A percentile compares a stretch with the other conserved stretches of the same genome.
Evolutionary conservation across 2,113 vertebrate genomes (phyloP).

Genomic region (Balaeniceps rex): DNA sequence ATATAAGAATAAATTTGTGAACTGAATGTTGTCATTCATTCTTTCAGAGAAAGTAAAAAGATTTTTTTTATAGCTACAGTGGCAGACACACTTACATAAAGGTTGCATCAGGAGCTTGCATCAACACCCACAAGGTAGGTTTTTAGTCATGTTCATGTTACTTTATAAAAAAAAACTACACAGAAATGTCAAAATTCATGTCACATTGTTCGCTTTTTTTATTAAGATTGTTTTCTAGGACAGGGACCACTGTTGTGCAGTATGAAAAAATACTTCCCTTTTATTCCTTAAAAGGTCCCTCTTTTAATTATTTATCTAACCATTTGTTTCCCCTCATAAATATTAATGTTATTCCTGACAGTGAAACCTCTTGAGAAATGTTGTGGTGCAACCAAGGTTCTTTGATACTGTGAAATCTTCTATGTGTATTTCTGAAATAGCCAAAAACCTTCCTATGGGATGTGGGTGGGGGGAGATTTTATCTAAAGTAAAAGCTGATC

Average conservation of each 20-base stretch:
- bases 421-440: background rate
- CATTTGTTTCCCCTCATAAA: background rate
- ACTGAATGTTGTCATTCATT: background rate
- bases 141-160: background rate
- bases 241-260: background rate
- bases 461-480: background rate
- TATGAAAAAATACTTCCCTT: background rate
- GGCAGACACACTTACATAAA: background rate
- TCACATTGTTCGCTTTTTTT: background rate
- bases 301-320: background rate
- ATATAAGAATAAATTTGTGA: background rate
- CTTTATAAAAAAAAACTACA: background rate
- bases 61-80: background rate
- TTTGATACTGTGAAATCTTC: background rate
- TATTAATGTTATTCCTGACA: background rate
- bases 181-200: background rate
- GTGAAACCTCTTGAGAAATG: background rate
- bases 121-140: background rate
- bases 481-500: background rate
- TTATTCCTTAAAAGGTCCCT: background rate
- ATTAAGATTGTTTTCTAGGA: background rate
- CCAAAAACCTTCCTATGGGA: background rate
- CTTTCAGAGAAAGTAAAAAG: background rate
- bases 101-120: background rate
- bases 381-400: background rate